These are phyloP conservation scores for Himantopus leucocephalus DNA, from an alignment of 2,113 vertebrate genomes.

Conservation along the genomic window DNA sequence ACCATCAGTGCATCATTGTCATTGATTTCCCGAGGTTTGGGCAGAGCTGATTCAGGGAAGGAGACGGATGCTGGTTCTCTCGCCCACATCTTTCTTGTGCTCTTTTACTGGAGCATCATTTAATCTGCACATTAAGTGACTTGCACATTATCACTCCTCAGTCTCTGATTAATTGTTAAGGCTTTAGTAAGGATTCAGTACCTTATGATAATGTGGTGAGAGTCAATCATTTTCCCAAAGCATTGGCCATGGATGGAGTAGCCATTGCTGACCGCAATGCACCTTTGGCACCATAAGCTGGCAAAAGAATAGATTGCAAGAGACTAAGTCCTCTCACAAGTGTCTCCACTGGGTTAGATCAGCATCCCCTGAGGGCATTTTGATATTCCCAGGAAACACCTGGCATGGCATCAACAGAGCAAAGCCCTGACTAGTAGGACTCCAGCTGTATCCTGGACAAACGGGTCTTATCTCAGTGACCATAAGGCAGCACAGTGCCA, in stretches of 20 bases:
- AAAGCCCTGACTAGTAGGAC: neutral
- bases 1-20: neutral
- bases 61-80: neutral
- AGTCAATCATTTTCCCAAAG: neutral
- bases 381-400: neutral
- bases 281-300: neutral
- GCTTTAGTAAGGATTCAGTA: neutral
- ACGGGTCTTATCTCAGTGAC: neutral
- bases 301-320: neutral
- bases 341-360: neutral
- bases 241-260: neutral
- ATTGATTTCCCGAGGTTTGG: neutral
- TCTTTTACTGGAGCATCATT: neutral
- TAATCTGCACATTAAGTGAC: neutral
- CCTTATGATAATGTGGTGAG: neutral
- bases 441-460: neutral
- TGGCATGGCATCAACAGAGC: neutral
- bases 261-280: neutral
- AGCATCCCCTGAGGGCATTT: neutral
- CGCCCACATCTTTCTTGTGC: neutral
- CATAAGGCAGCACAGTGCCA: neutral
- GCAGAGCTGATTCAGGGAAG: neutral
- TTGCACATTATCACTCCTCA: neutral
- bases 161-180: neutral
- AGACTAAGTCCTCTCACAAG: neutral